phyloP scores from a whole-genome alignment of 2,113 vertebrate species.

The Columba janthina region DNA sequence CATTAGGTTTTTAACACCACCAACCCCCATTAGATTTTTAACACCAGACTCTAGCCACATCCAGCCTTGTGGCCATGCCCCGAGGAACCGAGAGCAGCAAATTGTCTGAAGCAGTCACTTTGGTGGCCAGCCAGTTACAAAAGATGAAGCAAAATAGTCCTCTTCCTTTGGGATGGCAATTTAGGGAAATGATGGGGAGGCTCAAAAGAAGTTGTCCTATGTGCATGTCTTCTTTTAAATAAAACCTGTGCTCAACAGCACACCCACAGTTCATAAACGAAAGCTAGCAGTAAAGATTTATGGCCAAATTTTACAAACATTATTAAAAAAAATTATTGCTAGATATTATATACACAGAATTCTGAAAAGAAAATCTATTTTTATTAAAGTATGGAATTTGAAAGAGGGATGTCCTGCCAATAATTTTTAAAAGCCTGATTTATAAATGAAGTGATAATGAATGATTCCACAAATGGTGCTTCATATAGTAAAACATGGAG shows the following conservation, averaged over 20 bases:
- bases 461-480: slow-evolving; percentile 63
- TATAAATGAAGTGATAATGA: slow-evolving; percentile 67
- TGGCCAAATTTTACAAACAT: background rate
- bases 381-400: slow-evolving; percentile 31
- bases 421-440: slow-evolving; percentile 48
- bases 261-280: background rate
- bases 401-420: slow-evolving; percentile 35
- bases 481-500: slow-evolving; percentile 40
- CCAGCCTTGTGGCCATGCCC: background rate
- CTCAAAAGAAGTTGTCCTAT: background rate
- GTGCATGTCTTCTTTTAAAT: background rate
- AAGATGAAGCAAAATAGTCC: background rate
- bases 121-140: background rate
- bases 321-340: background rate
- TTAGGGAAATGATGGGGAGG: background rate
- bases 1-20: background rate
- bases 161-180: background rate
- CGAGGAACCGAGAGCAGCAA: background rate
- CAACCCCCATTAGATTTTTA: background rate
- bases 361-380: slow-evolving; percentile 20
- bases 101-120: background rate
- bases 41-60: background rate
- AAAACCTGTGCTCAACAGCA: background rate
- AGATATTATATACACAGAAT: background rate
- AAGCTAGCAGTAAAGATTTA: background rate